A percentile compares a stretch with the other conserved stretches of the same genome.
Evolutionary conservation across 2,888 invertebrate genomes (phyloP).

Genomic region (Acrobasis repandana): DNA sequence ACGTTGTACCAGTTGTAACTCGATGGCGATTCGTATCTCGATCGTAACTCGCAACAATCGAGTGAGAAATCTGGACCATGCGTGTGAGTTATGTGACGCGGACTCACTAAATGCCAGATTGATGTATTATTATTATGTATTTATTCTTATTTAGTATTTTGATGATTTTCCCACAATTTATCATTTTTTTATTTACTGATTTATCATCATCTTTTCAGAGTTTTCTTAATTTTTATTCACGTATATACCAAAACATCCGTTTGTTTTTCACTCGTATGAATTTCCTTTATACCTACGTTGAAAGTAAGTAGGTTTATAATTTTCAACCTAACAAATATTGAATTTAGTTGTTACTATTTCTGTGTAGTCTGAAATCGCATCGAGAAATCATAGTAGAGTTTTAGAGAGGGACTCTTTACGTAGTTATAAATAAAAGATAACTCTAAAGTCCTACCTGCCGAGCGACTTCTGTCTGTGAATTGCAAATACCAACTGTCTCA

Average conservation of each 20-base stretch:
- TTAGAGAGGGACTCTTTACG: conserved; percentile 56
- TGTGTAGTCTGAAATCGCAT: conserved; percentile 15
- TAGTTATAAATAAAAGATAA: conserved; percentile 82
- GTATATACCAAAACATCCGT: no score
- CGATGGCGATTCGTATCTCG: conserved; percentile 21
- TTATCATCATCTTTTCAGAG: neutral
- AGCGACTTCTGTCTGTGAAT: conserved; percentile 74
- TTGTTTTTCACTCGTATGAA: no score
- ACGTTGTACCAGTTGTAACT: conserved; percentile 54
- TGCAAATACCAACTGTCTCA: conserved; percentile 71
- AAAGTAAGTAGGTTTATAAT: no score
- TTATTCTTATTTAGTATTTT: neutral
- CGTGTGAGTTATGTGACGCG: neutral
- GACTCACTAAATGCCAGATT: neutral
- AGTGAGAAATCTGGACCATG: conserved; percentile 8
- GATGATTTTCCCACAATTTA: neutral
- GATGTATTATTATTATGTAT: neutral
- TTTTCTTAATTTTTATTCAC: neutral
- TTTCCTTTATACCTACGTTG: no score
- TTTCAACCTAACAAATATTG: no score
- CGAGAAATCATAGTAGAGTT: conserved; percentile 44
- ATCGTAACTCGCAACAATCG: conserved; percentile 15
- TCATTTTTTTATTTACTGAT: neutral
- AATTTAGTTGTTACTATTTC: neutral
- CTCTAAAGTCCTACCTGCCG: conserved; percentile 70